Base-by-base conservation (phyloP, 2,888 invertebrate species). In the Scaptomyza caliginosa region DNA sequence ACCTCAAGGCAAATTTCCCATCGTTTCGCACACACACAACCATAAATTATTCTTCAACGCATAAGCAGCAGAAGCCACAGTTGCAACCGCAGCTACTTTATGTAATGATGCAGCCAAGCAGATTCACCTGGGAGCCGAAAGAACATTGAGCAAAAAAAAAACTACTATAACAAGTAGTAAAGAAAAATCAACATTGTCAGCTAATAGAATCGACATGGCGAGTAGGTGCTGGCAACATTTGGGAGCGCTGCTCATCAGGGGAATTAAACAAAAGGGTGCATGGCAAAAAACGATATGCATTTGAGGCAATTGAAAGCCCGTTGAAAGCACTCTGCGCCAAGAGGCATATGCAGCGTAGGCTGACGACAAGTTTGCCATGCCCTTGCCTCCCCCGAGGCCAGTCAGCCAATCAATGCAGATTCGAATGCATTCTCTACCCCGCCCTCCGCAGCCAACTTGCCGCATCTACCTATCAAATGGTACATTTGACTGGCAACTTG, bases 301-400 rank as follows among this genome's bases (percentile, higher is more conserved):
- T 49, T 50, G 59, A 4, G 13, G 32, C 46, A 17, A 42, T 4
- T 7, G n/a, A 38, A 32, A 23, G 49, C 24, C n/a, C 19, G 2
- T 26, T n/a, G n/a, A 45, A 39, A 50, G 28, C 39, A 26, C 36
- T 32, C 48, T 16, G 7, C 17, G 51, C 30, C 49, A 58, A 30
- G 36, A 57, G 46, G 60, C 32, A 60, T 57, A 60, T 54, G 66
- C 73, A 40, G 36, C 48, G 48, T 70, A 67, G 74, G 74, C 70
- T 43, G 45, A 54, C 45, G 40, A 55, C 63, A 68, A 51, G 42
- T 56, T 38, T 24, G 10, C 28, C 38, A 40, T 48, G 32, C 24
- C n/a, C n/a, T 8, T 39, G 26, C 38, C 38, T 2, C 43, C 8
- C 16, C 10, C n/a, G 36, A 39, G 52, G 45, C 40, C 30, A 32